These are phyloP conservation scores for Gymnoscopelus braueri DNA, from an alignment of 2,797 vertebrate genomes.

Conservation along the genomic window DNA sequence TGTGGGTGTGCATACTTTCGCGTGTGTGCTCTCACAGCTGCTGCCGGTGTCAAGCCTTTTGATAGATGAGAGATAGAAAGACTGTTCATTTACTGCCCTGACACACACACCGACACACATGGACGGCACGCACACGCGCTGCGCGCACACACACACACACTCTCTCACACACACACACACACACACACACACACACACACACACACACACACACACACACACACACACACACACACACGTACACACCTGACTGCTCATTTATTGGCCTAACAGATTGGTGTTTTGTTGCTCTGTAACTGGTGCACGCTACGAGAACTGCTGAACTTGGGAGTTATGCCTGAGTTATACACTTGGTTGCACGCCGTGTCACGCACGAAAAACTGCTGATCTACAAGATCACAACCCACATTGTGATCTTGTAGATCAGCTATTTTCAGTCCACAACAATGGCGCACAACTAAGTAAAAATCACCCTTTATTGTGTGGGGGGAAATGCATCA, in stretches of 20 bases:
- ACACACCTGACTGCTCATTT: constrained; percentile 80
- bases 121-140: background rate
- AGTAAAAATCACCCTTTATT: too few relatives aligned
- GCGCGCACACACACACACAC: background rate
- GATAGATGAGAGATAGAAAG: constrained; percentile 81
- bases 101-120: background rate
- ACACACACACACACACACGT: background rate
- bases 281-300: constrained; percentile 74
- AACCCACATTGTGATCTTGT: background rate
- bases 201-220: background rate
- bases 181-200: background rate
- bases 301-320: constrained; percentile 37
- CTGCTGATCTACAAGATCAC: background rate
- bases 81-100: constrained; percentile 80
- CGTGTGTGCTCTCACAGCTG: constrained; percentile 67
- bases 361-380: background rate
- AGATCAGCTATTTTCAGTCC: background rate
- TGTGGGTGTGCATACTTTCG: constrained; percentile 43
- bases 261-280: constrained; percentile 81
- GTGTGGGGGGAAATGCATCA: too few relatives aligned
- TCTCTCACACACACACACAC: constrained; percentile 25
- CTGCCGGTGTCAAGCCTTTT: constrained; percentile 77
- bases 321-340: too few relatives aligned
- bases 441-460: background rate
- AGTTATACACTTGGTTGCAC: background rate